Evolutionary conservation across 2,797 vertebrate genomes (phyloP).

Genomic region (Notoglanidium macrostoma): DNA sequence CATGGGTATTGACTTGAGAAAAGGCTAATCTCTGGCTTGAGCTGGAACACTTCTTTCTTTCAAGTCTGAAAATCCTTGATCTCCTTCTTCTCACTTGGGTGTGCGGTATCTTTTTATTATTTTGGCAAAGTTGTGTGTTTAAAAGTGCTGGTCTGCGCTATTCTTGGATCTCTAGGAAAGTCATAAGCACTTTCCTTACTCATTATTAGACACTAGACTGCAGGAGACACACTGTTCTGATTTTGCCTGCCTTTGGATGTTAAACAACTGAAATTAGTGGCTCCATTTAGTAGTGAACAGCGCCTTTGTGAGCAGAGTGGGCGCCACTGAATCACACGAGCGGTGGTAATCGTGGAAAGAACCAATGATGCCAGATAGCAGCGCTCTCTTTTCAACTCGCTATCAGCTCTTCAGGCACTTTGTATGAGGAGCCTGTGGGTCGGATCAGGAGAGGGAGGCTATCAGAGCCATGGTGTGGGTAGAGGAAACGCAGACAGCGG

Average conservation of each 20-base stretch:
- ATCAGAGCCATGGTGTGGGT: conserved; percentile 27
- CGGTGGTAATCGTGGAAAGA: conserved; percentile 12
- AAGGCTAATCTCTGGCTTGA: background rate
- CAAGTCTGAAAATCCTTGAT: background rate
- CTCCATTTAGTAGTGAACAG: no score
- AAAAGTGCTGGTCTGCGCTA: background rate
- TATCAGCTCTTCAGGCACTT: conserved; percentile 50
- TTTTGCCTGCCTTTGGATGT: background rate
- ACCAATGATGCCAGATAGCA: background rate
- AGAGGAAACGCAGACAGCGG: background rate
- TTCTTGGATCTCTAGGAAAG: no score
- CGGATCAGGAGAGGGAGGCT: conserved; percentile 6
- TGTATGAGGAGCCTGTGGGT: conserved; percentile 48
- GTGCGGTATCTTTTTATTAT: background rate
- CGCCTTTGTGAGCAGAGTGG: background rate
- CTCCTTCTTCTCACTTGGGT: background rate
- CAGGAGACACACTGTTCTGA: background rate
- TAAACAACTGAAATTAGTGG: background rate
- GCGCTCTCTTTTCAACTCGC: conserved; percentile 15
- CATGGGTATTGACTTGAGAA: background rate
- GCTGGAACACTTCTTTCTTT: background rate
- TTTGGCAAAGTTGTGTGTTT: background rate
- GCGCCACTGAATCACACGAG: background rate
- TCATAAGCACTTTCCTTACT: background rate
- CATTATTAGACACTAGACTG: background rate